These are phyloP conservation scores for Psix sp. DNA, from an alignment of 1,140 invertebrate genomes.

Conservation along the genomic window DNA sequence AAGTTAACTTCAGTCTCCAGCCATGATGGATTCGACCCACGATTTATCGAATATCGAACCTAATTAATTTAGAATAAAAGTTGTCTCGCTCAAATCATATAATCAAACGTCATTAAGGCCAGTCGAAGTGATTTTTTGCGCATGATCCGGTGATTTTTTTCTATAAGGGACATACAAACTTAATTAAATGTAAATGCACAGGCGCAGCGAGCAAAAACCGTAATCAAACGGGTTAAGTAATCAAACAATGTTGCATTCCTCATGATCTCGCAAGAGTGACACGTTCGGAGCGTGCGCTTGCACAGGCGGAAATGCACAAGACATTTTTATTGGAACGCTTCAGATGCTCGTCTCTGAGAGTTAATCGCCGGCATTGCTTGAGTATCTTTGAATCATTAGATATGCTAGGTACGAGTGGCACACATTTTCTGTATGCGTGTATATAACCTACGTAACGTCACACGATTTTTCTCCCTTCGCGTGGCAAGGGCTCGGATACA, in stretches of 20 bases:
- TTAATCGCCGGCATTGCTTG: conserved; percentile 35
- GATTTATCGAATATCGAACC: too few species aligned
- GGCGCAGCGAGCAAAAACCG: too few species aligned
- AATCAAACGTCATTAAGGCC: too few species aligned
- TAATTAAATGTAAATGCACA: too few species aligned
- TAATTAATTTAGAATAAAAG: too few species aligned
- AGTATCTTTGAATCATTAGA: conserved; percentile 50
- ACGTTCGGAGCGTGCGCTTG: conserved; percentile 5
- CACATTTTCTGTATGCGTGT: conserved; percentile 46
- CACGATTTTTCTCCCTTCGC: conserved; percentile 47
- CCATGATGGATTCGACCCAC: too few species aligned
- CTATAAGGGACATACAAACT: too few species aligned
- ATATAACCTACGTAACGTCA: conserved; percentile 24
- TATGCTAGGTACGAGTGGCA: conserved; percentile 55
- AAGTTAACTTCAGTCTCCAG: too few species aligned
- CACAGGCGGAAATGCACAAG: conserved; percentile 35
- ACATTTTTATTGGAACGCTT: conserved; percentile 52
- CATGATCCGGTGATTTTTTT: too few species aligned
- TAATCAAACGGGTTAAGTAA: conserved; percentile 3
- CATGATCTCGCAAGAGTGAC: conserved; percentile 24
- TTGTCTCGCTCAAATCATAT: too few species aligned
- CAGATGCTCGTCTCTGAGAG: conserved; percentile 27
- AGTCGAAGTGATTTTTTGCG: too few species aligned
- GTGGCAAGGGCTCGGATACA: conserved; percentile 46
- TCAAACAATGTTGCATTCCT: conserved; percentile 8